Evolutionary conservation across 1,140 invertebrate species (phyloP), one percentile per base, ranked within the genome.

Genomic region (Drosophila athabasca): DNA sequence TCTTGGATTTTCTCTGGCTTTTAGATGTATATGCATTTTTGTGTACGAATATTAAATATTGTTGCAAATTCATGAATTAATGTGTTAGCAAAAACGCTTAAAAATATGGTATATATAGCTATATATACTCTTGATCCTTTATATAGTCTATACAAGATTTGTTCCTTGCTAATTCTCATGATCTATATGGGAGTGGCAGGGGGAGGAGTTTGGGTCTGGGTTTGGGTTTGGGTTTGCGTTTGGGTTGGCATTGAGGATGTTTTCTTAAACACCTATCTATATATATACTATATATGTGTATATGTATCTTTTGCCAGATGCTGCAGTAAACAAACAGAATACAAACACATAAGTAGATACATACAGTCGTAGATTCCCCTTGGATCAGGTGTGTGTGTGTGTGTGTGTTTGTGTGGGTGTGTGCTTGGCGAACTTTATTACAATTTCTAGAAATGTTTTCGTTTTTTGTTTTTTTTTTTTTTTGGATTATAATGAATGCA

Each of bases 41-140:
- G 11, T 49, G 43, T 70, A 76, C 69, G 68, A 49, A 66, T 75
- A 66, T 74, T 75, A 59, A 75, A 75, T 75, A 75, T 76, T 76
- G 71, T 76, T 84, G 77, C 59, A 79, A 75, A 65, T 77, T 77
- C 41, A 79, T 79, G 73, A 70, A 44, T 73, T 75, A 71, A 83
- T 80, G 73, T 84, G 76, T 84, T 83, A 84, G 79, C 79, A 83
- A 83, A 83, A 79, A 79, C 79, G 73, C 79, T 83, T 84, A 83
- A 26, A 69, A 41, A 60, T 48, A 60, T 50, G 35, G 7, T 45
- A 55, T 65, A 57, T 70, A 52, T 70, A 52, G 39, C 26, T 58
- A 54, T 74, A 73, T 58, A 51, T 73, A 74, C 66, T 69, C 64
- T 69, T 69, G 66, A 69, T 69, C 66, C 66, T 24, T 43, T 54